These are phyloP conservation scores for Himalopsyche phryganea DNA, from an alignment of 1,140 invertebrate species.

Conservation along the genomic window DNA sequence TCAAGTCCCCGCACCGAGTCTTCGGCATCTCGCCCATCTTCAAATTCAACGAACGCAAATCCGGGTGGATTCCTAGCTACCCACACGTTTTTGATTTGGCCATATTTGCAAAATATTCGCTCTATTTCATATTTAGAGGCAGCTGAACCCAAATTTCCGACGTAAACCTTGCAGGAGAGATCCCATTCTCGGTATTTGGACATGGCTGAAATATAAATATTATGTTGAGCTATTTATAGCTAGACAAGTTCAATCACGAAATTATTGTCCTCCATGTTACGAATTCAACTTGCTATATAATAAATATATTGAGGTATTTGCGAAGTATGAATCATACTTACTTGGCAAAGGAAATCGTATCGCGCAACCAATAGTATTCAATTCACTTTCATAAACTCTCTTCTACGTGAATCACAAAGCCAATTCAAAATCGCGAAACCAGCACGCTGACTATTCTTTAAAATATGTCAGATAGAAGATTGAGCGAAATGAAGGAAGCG, in stretches of 20 bases:
- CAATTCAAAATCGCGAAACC: too few relatives aligned
- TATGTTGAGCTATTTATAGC: not conserved
- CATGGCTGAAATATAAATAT: conserved; percentile 44
- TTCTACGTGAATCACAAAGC: too few relatives aligned
- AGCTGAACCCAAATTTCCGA: conserved; percentile 92
- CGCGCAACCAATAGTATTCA: too few relatives aligned
- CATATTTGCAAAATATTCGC: conserved; percentile 91
- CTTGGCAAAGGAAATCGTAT: too few relatives aligned
- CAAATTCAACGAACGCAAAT: conserved; percentile 98
- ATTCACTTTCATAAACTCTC: too few relatives aligned
- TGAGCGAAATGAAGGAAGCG: too few relatives aligned
- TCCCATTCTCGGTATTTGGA: conserved; percentile 87
- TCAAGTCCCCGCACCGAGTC: conserved; percentile 94
- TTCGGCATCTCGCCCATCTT: conserved; percentile 94
- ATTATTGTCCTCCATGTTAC: not conserved
- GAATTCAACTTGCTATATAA: too few relatives aligned
- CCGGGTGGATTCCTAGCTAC: conserved; percentile 91
- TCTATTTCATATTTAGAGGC: conserved; percentile 90
- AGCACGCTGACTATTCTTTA: too few relatives aligned
- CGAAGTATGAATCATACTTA: too few relatives aligned
- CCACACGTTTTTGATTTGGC: conserved; percentile 94
- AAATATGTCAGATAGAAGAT: too few relatives aligned
- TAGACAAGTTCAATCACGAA: not conserved
- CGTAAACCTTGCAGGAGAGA: conserved; percentile 95
- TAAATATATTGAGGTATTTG: too few relatives aligned